Base-by-base conservation (phyloP, 2,113 vertebrate genomes). In the Chinchilla lanigera region DNA sequence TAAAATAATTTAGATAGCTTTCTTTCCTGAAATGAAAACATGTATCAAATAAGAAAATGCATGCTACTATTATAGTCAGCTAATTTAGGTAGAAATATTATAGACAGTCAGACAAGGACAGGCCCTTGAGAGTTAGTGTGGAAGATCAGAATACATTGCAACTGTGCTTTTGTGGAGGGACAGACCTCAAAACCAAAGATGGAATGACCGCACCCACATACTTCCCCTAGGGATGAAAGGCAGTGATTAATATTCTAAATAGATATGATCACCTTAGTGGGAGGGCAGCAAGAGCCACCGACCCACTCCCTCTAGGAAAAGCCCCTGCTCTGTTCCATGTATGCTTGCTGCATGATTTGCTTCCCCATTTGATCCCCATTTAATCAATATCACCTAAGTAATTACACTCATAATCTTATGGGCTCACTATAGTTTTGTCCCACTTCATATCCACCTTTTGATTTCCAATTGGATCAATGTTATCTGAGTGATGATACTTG, bases 1-100 rank as follows among this genome's bases (percentile, higher is more conserved):
- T 63, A 73, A 75, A 26, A 75, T 1, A 75, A 75, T 75, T n/a
- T 47, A 41, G 63, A 52, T 60, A 75, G 24, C n/a, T 86, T 47
- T 78, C 12, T 83, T 97, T 97, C 30, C 24, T 90, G 47, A 52
- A 86, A 88, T 67, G 67, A 93, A 95, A 95, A 89, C 90, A 84
- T 14, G 0, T 56, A 75, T 78, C 7, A 92, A 96, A 95, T 93
- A 30, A 86, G 65, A 96, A 89, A 71, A 50, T 67, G 54, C 22
- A 78, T 60, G 33, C 0, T 60, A 65, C 14, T 65, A 33, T 65
- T 33, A 65, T 6, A 35, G 13, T 33, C 30, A 33, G 30, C 30
- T 65, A 65, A 65, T 9, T 33, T 65, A 35, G 30, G 30, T 61
- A 61, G 24, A 61, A 65, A 33, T 65, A 65, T 65, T 65, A 63